Evolutionary conservation across 2,888 invertebrate species (phyloP), one percentile per base, ranked within the genome.

Genomic region (Magallana nippona): DNA sequence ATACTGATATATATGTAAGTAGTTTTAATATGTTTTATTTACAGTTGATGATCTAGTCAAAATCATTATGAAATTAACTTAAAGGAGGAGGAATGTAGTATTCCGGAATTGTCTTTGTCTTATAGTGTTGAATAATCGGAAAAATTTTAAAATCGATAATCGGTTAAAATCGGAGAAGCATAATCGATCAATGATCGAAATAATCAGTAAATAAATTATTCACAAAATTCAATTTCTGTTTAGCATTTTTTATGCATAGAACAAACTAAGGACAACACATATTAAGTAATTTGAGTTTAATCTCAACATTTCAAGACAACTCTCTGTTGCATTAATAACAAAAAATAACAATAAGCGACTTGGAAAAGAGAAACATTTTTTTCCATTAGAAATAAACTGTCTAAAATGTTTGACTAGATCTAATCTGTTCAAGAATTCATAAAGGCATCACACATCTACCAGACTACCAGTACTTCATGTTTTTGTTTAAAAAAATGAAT

Each of bases 121-220:
- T n/a, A 27, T 60, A 11, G 60, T 60, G 60, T 15, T 60, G 60
- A 60, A 60, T 60, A 60, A 60, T 60, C 60, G 60, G 60, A 17
- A 60, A 60, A 60, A 60, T 60, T 60, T 60, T 19, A 60, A n/a
- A 60, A 60, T 60, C 60, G 60, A 60, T 60, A 60, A 60, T 60
- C 60, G 15, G 19, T 60, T 19, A 17, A 60, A 15, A 60, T 60
- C 15, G 60, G 60, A 60, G 60, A 60, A 17, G 60, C 60, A n/a
- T 60, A 60, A 15, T 60, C 60, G 60, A 60, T 60, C 60, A 60
- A 60, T 60, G 60, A 60, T 60, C n/a, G 60, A 60, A 10, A 8
- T 60, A 5, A 44, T 44, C 44, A 44, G 44, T 44, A 44, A 44
- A 44, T 44, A 44, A 44, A 44, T 44, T 44, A 44, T 44, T 44